A percentile compares a stretch with the other conserved stretches of the same genome.
These are phyloP conservation scores for Callopanchax toddi DNA, from an alignment of 2,113 vertebrate species.

Conservation along the genomic window DNA sequence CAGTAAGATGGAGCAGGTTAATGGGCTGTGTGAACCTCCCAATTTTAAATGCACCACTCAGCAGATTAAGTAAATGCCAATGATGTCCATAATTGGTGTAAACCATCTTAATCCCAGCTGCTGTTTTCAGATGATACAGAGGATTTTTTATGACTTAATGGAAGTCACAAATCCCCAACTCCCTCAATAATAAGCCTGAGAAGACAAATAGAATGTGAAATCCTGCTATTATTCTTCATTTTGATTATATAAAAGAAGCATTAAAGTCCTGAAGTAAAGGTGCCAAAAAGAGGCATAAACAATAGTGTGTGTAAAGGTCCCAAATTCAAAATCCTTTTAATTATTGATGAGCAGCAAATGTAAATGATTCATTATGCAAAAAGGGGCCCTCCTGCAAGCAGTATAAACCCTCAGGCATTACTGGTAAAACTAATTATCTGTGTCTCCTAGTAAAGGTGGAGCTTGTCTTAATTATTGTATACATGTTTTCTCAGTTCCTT, in stretches of 20 bases:
- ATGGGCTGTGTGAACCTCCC: constrained; percentile 23
- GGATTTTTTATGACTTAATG: constrained; percentile 24
- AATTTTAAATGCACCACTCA: constrained; percentile 27
- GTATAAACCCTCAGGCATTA: background rate
- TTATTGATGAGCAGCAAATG: background rate
- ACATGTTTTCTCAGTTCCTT: background rate
- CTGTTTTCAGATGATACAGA: constrained; percentile 21
- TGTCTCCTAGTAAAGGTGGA: background rate
- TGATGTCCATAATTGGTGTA: constrained; percentile 27
- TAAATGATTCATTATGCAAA: background rate
- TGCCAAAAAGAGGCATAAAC: background rate
- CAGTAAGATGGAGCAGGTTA: constrained; percentile 18
- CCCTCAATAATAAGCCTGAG: constrained; percentile 38
- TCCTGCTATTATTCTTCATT: background rate
- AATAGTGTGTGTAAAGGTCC: background rate
- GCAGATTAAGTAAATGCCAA: constrained; percentile 37
- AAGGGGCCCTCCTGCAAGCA: background rate
- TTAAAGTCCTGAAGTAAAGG: background rate
- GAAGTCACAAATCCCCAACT: constrained; percentile 32
- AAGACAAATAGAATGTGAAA: constrained; percentile 2
- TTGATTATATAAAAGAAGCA: background rate
- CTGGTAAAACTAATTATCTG: constrained; percentile 7
- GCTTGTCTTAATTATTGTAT: background rate
- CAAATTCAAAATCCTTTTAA: background rate
- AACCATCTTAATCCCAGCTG: constrained; percentile 21